Evolutionary conservation across 2,113 vertebrate species (phyloP).

Genomic region (Pyxicephalus adspersus): DNA sequence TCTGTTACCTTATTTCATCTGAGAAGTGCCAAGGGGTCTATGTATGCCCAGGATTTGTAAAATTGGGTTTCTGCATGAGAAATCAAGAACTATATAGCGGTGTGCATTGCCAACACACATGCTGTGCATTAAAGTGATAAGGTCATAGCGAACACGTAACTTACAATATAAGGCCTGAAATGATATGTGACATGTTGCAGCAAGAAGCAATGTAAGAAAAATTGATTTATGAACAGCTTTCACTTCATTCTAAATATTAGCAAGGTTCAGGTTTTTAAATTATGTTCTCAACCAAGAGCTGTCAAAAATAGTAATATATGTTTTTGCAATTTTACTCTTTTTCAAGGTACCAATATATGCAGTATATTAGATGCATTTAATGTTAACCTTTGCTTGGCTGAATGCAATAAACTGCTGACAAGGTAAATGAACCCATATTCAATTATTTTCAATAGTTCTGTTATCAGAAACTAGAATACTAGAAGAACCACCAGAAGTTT

Average conservation of each 20-base stretch:
- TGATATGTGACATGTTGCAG: conserved; percentile 17
- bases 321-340: neutral
- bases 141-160: conserved; percentile 8
- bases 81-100: conserved; percentile 5
- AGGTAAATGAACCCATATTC: no score
- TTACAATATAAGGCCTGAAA: conserved; percentile 10
- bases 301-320: conserved; percentile 1
- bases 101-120: neutral
- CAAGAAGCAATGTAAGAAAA: conserved; percentile 6
- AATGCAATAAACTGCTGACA: no score
- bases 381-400: no score
- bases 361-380: no score
- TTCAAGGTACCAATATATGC: no score
- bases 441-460: no score
- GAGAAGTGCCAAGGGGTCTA: conserved; percentile 9
- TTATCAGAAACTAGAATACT: no score
- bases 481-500: no score
- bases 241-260: neutral
- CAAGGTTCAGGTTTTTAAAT: neutral
- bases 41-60: neutral
- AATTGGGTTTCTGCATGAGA: conserved; percentile 35
- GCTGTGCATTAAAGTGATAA: conserved; percentile 11
- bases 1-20: neutral
- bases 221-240: neutral
- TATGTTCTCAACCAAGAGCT: neutral